Evolutionary conservation across 2,797 vertebrate genomes (phyloP), one percentile per base, ranked within the genome.

Genomic region (Tiaroga cobitis): DNA sequence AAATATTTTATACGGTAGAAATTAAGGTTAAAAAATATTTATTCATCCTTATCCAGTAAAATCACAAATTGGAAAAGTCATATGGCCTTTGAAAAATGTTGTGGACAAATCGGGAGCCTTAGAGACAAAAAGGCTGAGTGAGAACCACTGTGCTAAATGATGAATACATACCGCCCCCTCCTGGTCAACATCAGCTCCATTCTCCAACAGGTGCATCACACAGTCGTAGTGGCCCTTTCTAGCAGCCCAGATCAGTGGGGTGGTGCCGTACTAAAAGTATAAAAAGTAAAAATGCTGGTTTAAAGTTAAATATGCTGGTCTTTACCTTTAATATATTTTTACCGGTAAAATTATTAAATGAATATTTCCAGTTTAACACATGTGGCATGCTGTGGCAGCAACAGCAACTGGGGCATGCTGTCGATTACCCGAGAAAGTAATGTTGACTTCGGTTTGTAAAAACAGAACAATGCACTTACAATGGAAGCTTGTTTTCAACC

Each of bases 151-250:
- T 68, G 78, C 18, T 80, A 9, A 68, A 51, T n/a, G 32, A 37
- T 69, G 43, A 51, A 16, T 84, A 94, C 97, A 85, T 94, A 99
- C 98, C 90, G 97, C 98, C 90, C 98, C 98, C 95, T 99, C 98
- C 90, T 99, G 98, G 94, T 99, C 98, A 1, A 98, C 97, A 82
- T 99, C 97, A 0, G 98, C 98, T 24, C 97, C 97, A 86, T 96
- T 97, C 91, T 98, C 97, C 92, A 99, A 88, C 63, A 99, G 93
- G 86, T 98, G 96, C 90, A 96, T 97, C 85, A 99, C 97, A 54
- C 96, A 96, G 73, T 98, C 97, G 86, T 97, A 93, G 90, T 99
- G 97, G 46, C 98, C 98, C 5, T 98, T 99, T 65, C 98, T 96
- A 2, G 97, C 94, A 0, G 97, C 98, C 98, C 98, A 99, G 88